Evolutionary conservation across 2,888 invertebrate genomes (phyloP).

Genomic region (Orchestes rusci): DNA sequence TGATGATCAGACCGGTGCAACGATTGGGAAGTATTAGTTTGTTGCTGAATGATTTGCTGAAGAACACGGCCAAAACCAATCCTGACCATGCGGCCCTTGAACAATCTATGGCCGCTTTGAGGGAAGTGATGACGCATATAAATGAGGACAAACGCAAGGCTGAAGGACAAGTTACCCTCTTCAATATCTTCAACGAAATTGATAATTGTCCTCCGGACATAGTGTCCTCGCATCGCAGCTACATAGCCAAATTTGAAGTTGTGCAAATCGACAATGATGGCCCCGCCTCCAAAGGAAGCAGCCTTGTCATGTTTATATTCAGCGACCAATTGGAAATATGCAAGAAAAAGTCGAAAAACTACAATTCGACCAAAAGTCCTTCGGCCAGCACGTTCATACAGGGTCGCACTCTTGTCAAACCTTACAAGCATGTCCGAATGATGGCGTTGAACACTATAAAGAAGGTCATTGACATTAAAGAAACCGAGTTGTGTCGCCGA

Average conservation of each 20-base stretch:
- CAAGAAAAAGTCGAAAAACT: conserved; percentile 74
- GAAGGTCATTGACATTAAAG: conserved; percentile 83
- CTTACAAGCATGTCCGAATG: conserved; percentile 85
- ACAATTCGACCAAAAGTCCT: conserved; percentile 63
- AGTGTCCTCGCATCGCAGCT: conserved; percentile 86
- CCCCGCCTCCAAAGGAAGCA: conserved; percentile 73
- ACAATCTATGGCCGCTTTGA: conserved; percentile 78
- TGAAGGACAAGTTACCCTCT: conserved; percentile 91
- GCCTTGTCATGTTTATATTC: conserved; percentile 84
- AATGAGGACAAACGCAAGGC: conserved; percentile 97
- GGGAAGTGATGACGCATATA: conserved; percentile 92
- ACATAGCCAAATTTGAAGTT: conserved; percentile 82
- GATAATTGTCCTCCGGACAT: conserved; percentile 96
- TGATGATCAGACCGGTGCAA: conserved; percentile 96
- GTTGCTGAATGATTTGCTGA: conserved; percentile 87
- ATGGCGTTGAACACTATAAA: conserved; percentile 85
- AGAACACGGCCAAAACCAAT: conserved; percentile 83
- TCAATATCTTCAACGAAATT: conserved; percentile 96
- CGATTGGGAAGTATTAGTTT: conserved; percentile 93
- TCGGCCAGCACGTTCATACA: conserved; percentile 42
- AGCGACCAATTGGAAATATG: conserved; percentile 92
- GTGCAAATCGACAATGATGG: conserved; percentile 74
- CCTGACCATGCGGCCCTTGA: conserved; percentile 81
- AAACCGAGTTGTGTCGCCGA: conserved; percentile 78
- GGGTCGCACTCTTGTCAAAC: conserved; percentile 61